Conservation (phyloP, 2,797 vertebrate species). For the Paguma larvata region DNA sequence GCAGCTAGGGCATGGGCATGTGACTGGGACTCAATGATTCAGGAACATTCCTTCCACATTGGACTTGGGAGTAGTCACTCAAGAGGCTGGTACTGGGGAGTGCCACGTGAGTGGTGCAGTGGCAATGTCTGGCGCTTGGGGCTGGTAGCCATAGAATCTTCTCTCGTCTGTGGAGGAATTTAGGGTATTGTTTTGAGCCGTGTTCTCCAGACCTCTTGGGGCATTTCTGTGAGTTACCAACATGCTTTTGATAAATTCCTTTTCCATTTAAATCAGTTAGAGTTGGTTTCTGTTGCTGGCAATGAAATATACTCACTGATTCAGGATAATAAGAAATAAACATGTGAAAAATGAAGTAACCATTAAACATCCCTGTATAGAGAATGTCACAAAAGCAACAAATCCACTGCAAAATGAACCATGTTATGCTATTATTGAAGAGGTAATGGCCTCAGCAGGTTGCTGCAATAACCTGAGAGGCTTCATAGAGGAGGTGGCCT, state of each 20-base stretch:
- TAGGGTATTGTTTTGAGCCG: background rate
- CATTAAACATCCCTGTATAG: conserved; percentile 55
- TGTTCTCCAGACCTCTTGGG: background rate
- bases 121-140: background rate
- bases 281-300: conserved; percentile 66
- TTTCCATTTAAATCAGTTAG: conserved; percentile 56
- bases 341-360: conserved; percentile 63
- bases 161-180: background rate
- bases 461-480: conserved; percentile 42
- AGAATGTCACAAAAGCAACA: conserved; percentile 64
- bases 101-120: background rate
- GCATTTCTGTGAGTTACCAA: conserved; percentile 42
- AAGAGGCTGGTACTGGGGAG: background rate
- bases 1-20: background rate
- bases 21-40: background rate
- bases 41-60: background rate
- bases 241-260: conserved; percentile 57
- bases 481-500: conserved; percentile 1
- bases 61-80: background rate
- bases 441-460: conserved; percentile 37
- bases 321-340: conserved; percentile 73
- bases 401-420: conserved; percentile 32
- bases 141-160: background rate
- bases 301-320: conserved; percentile 66
- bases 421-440: conserved; percentile 46